These are phyloP conservation scores for Ibycter americanus DNA, from an alignment of 2,797 vertebrate species.

Conservation along the genomic window DNA sequence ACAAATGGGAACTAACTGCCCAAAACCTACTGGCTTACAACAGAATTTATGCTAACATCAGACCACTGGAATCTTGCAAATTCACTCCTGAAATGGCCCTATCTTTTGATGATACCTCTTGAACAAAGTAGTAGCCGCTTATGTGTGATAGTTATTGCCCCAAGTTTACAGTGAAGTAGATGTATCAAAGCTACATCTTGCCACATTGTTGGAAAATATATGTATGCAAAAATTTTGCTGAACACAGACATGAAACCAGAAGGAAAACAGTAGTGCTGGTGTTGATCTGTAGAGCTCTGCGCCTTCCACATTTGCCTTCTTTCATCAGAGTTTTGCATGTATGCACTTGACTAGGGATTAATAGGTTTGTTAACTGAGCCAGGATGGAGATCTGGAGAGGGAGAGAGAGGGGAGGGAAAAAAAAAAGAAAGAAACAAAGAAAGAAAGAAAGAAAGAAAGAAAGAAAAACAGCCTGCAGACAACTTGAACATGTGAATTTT, in stretches of 20 bases:
- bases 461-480: conserved; percentile 56
- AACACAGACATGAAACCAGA: neutral
- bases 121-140: neutral
- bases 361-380: conserved; percentile 62
- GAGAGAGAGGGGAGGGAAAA: neutral
- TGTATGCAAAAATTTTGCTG: neutral
- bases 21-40: neutral
- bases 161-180: neutral
- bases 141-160: neutral
- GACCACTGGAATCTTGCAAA: neutral
- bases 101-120: neutral
- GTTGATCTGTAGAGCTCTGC: neutral
- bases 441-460: neutral
- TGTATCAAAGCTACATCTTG: neutral
- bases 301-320: conserved; percentile 40
- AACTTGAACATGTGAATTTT: conserved; percentile 60
- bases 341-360: conserved; percentile 76
- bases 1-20: neutral
- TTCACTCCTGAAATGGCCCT: neutral
- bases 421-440: neutral
- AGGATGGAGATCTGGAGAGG: conserved; percentile 39
- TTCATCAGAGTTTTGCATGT: conserved; percentile 64
- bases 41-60: neutral
- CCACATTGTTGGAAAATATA: neutral
- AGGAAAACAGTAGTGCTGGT: neutral